Base-by-base conservation (phyloP, 2,888 invertebrate species). In the Germaria angustata region DNA sequence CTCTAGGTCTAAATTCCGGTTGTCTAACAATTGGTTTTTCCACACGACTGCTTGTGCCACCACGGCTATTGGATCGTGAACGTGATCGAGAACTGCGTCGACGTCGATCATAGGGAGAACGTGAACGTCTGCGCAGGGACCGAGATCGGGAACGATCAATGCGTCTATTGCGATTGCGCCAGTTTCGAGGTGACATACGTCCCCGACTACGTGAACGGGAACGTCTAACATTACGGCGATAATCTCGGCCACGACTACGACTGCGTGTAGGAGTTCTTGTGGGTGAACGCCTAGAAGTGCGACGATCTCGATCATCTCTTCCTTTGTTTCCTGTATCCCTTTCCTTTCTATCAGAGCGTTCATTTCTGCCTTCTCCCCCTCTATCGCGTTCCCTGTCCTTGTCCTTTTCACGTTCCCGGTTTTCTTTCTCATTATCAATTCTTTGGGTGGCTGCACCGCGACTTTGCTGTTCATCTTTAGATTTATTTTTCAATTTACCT, bases 21-120 rank as follows among this genome's bases (percentile, higher is more conserved):
- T 89, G 91, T 66, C 88, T 88, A 13, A 91, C 85, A 4, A 90
- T 85, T n/a, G 91, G 88, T 34, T 90, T 90, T 69, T 91, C 91
- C 49, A 91, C 87, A 5, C 88, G 87, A 44, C 51, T 71, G 59
- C 24, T 72, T 9, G 28, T 7, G 34, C 63, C 71, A 13, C 80
- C 84, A 53, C 87, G 85, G 7, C 82, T 86, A 15, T 86, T 79
- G 0, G 88, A 87, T 20, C 87, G 86, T 2, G 88, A 87, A n/a
- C 87, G 86, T 32, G 88, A 87, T 68, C 87, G 85, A 1, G 86
- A 84, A 22, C 46, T 72, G 17, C 86, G 86, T 17, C 87, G 86
- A 0, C 86, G 86, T 0, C 87, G 82, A 8, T 86, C 86, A 51
- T 85, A 84, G 0, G 86, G 86, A 0, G 89, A 85, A 24, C 86